phyloP scores from a whole-genome alignment of 2,113 vertebrate genomes.

The Heteronetta atricapilla region DNA sequence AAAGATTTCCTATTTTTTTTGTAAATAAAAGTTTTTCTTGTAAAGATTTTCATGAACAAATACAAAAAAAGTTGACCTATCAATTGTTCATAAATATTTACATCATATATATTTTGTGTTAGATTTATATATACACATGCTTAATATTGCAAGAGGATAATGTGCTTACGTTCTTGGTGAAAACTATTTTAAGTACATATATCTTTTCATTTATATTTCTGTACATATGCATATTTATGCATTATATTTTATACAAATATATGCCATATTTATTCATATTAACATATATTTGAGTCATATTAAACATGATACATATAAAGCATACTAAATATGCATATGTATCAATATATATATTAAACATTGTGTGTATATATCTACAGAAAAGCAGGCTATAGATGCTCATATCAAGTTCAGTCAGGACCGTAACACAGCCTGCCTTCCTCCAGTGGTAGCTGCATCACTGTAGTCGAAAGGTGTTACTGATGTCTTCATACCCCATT shows the following conservation, averaged over 20 bases:
- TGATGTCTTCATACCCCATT: background rate
- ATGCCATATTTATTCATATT: no score
- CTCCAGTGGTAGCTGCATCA: background rate
- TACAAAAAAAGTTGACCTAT: background rate
- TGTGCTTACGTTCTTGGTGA: no score
- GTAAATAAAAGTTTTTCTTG: background rate
- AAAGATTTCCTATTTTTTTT: background rate
- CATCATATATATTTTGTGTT: background rate
- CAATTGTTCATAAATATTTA: background rate
- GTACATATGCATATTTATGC: no score
- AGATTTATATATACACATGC: no score
- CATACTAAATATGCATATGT: background rate
- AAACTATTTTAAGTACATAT: no score
- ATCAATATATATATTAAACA: background rate
- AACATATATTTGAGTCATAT: background rate
- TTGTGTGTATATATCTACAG: background rate
- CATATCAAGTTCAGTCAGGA: background rate
- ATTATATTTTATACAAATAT: no score
- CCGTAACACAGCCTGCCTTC: background rate
- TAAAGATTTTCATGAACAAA: background rate
- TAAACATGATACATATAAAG: background rate
- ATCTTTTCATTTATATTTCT: no score
- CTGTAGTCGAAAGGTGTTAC: background rate
- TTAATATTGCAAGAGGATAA: no score
- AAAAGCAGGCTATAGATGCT: background rate